These are phyloP conservation scores for Manis pentadactyla DNA, from an alignment of 2,797 vertebrate species.

Conservation along the genomic window DNA sequence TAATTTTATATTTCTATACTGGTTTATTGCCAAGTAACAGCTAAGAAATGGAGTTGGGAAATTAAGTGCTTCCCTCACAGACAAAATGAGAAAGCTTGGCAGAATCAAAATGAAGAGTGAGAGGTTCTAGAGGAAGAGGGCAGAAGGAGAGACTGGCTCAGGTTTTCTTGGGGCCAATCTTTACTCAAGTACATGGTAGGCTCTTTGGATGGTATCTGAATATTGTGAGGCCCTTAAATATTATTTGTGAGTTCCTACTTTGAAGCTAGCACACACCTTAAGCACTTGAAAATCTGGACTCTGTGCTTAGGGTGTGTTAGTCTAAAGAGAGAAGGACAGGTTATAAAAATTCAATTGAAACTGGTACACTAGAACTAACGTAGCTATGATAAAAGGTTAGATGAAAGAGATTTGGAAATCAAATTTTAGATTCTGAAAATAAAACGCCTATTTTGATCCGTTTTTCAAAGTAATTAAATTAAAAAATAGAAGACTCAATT, in stretches of 20 bases:
- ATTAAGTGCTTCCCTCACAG: background rate
- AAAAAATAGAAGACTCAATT: background rate
- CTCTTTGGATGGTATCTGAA: background rate
- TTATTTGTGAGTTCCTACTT: background rate
- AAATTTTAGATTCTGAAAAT: background rate
- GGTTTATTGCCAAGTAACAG: background rate
- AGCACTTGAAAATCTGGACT: background rate
- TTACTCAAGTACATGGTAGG: background rate
- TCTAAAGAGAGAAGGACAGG: background rate
- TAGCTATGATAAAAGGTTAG: background rate
- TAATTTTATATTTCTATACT: background rate
- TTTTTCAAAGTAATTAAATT: constrained; percentile 30
- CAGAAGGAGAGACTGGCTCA: background rate
- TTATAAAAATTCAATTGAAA: background rate
- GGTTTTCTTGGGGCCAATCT: background rate
- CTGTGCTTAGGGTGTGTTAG: background rate
- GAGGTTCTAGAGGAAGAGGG: fast-evolving
- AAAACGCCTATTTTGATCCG: background rate
- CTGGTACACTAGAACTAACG: background rate
- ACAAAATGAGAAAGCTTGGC: background rate
- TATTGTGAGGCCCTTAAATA: background rate
- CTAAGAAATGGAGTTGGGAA: background rate
- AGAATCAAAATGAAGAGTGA: background rate
- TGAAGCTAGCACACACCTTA: background rate
- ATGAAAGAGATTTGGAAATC: background rate